Conservation (phyloP, 2,888 invertebrate species). For the Chalcosyrphus nemorum region DNA sequence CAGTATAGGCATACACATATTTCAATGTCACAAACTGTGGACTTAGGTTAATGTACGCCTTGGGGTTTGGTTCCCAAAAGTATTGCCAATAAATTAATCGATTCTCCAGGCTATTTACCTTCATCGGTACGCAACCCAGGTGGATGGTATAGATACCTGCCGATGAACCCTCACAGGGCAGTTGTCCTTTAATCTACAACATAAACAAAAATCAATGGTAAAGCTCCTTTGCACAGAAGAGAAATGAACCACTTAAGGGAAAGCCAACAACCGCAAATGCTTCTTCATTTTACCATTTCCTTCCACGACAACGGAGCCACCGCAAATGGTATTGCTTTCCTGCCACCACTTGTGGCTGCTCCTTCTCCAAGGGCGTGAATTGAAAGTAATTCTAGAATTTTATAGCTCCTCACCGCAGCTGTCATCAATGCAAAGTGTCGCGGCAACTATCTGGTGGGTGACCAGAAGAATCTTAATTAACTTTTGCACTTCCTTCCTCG, state of each 20-base stretch:
- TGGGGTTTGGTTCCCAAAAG: not conserved
- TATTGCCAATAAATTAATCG: not conserved
- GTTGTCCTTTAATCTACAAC: not conserved
- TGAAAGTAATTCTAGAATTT: not conserved
- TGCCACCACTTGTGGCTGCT: not conserved
- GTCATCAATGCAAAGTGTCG: not conserved
- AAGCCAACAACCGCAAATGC: not conserved
- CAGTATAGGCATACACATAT: not conserved
- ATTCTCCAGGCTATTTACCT: not conserved
- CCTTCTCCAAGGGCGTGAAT: not conserved
- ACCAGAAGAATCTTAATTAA: conserved; percentile 28
- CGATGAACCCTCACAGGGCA: not conserved
- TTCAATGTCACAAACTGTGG: not conserved
- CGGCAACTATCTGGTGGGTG: not conserved
- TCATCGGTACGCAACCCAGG: not conserved
- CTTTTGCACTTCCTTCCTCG: not conserved
- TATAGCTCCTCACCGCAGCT: not conserved
- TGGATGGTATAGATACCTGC: not conserved
- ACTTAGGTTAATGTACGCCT: not conserved
- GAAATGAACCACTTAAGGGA: not conserved
- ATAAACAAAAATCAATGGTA: not conserved
- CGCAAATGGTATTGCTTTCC: not conserved
- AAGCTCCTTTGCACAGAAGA: not conserved
- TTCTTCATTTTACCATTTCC: not conserved
- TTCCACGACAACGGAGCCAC: not conserved